Evolutionary conservation across 2,888 invertebrate genomes (phyloP), one percentile per base, ranked within the genome.

Genomic region (Lithophane semibrunnea): DNA sequence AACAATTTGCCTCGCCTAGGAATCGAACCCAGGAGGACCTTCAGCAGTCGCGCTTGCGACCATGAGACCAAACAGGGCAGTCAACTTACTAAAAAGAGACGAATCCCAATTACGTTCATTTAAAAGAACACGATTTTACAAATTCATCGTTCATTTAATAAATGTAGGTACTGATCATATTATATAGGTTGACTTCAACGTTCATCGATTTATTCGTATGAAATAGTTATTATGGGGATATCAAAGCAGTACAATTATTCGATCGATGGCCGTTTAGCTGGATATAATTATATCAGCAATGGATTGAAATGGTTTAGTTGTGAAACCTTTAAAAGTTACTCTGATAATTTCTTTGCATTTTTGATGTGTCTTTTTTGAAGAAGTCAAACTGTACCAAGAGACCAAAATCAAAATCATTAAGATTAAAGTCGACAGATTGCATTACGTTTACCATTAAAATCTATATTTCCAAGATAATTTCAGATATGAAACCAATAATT

Each of bases 401-500:
- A 61, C 52, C 16, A 67, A 66, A 60, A 12, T 61, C 1, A 49
- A 56, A 70, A n/a, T 13, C 2, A 47, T 68, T 61, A 56, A 70
- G 21, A 66, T 24, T 52, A 63, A 42, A 0, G 29, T 56, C 49
- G 16, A 67, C 56, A 63, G 24, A 75, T 70, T 61, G 52, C 65
- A 76, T 21, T 56, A 12, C 24, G 10, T 76, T 84, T 64, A 64
- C 37, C 10, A 72, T 74, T 70, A 78, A 83, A 80, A 76, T 71
- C 58, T 76, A 75, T 80, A 77, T 54, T 78, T 67, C 42, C 21
- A 74, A 80, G 44, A 63, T 80, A 75, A 76, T 80, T 73, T 52
- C 18, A 54, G 58, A 73, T 63, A 37, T 78, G 76, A 81, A 82
- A 79, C 73, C 79, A 81, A 68, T 82, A 75, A 88, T 87, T 87